Evolutionary conservation across 1,140 invertebrate species (phyloP), one percentile per base, ranked within the genome.

Genomic region (Pogonomyrmex barbatus): DNA sequence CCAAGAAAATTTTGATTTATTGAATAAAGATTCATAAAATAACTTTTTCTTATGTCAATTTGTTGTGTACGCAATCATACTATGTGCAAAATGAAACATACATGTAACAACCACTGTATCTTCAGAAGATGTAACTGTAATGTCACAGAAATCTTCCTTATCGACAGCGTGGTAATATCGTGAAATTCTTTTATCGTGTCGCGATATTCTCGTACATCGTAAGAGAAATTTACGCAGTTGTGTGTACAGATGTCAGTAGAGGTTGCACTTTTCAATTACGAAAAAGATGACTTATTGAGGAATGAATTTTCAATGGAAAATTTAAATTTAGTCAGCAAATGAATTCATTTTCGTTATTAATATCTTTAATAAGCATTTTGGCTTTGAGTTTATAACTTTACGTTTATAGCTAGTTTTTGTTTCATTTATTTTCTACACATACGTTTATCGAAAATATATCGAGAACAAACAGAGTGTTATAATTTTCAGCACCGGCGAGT

Each of bases 401-500:
- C 3, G 12, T 56, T 36, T 42, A 39, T 24, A 24, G 24, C 24
- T 17, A 14, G 30, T 76, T 60, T 0, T 47, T 71, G 17, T 30
- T 67, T 50, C 2, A 56, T 30, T 81, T 70, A 4, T 39, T 24
- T 24, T 24, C 24, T 30, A 6, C 1, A 71, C 1, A 17, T n/a
- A 24, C 52, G 52, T 68, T 54, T 54, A 24, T 42, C 30, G 2
- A 71, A 0, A 45, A 14, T 50, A 62, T 1, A 54, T 9, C 42
- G 67, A n/a, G 6, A 60, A 30, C 33, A 85, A 85, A 30, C 8
- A n/a, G 24, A 12, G 8, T 1, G 6, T 76, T 56, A n/a, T 60
- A 17, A 54, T 30, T 96, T 96, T 79, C 95, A 98, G 97, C 92
- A 97, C 97, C 67, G 97, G 97, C 30, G 97, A 98, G 94, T 91